phyloP scores from a whole-genome alignment of 2,113 vertebrate species.

The Sylvilagus bachmani region DNA sequence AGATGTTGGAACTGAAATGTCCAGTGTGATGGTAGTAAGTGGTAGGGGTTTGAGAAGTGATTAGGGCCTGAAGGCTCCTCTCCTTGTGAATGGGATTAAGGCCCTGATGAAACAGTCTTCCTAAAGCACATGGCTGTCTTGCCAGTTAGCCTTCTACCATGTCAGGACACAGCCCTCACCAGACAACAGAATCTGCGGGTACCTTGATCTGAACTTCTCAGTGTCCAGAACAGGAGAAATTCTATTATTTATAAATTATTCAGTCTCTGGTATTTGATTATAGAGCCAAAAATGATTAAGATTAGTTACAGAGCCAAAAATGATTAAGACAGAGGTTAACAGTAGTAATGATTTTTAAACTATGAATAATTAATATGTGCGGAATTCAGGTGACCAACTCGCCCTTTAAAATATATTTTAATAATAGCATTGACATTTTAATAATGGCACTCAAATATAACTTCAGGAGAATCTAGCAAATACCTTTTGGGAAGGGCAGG shows the following conservation, averaged over 20 bases:
- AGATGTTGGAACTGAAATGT: background rate
- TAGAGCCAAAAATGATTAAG: background rate
- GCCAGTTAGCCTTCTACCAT: background rate
- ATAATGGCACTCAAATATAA: background rate
- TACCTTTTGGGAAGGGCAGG: background rate
- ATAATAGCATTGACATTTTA: conserved; percentile 15
- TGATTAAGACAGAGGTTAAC: background rate
- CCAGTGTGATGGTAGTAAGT: background rate
- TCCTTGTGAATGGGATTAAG: background rate
- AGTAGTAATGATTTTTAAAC: background rate
- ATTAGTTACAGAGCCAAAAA: background rate
- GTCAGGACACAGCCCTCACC: background rate
- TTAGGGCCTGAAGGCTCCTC: background rate
- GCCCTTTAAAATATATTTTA: conserved; percentile 23
- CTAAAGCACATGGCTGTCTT: background rate
- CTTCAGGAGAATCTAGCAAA: background rate
- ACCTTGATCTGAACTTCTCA: background rate
- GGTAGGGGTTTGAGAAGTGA: background rate
- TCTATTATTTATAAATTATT: background rate
- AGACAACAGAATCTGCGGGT: background rate
- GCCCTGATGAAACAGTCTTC: background rate
- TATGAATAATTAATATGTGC: background rate
- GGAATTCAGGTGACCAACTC: background rate
- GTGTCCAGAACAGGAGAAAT: background rate
- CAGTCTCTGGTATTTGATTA: background rate